Evolutionary conservation across 2,113 vertebrate species (phyloP), one percentile per base, ranked within the genome.

Genomic region (Zapus hudsonius): DNA sequence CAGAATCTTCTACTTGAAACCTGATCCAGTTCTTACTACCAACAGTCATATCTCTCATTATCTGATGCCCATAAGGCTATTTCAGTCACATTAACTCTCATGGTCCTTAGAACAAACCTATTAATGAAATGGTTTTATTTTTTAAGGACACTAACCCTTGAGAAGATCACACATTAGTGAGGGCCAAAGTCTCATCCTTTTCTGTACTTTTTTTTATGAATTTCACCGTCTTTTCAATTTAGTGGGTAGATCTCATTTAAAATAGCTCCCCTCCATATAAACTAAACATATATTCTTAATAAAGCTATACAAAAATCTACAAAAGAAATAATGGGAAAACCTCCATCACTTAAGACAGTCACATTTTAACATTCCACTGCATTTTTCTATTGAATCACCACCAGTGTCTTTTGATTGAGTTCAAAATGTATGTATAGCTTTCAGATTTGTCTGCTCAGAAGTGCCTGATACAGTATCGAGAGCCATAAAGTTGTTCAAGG

Each of bases 1-100:
- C 25, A 52, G 79, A n/a, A 13, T 59, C 72, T 61, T 64, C 29
- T 64, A 72, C 38, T 91, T 67, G 92, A 93, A 94, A 95, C 79
- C 29, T 92, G 80, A 95, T 52, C 69, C 92, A 82, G 10, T 64
- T 76, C 25, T 81, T 38, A 80, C 33, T 76, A 19, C 74, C 57
- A 59, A 22, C 61, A 87, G 89, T 57, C 69, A 87, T 29, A 33
- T 44, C 67, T 93, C 79, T 82, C 72, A 70, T 81, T 92, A 29
- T 44, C 81, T 90, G 70, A 63, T 55, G 72, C 67, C 55, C 73
- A 1, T 31, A 66, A 63, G 76, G 44, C 75, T 82, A 84, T 89
- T 95, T 67, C 47, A 17, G 44, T 84, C 57, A 81, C 90, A 66
- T 79, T 84, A n/a, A 87, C 90, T 91, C 63, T 9, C 59, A 57